Evolutionary conservation across 2,113 vertebrate species (phyloP), one percentile per base, ranked within the genome.

Genomic region (Athene cunicularia): DNA sequence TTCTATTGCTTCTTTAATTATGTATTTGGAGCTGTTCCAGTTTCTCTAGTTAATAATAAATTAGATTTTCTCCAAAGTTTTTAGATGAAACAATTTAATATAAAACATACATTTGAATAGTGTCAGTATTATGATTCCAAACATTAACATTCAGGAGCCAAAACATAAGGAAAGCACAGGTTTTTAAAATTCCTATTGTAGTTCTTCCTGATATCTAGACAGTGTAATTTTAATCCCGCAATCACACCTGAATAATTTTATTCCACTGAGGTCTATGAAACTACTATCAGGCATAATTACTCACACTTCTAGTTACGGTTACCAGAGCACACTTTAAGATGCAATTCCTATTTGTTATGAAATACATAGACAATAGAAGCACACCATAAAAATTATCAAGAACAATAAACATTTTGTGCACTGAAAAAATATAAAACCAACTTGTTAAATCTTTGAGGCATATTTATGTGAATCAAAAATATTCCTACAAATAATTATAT

Each of bases 1-100:
- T 56, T 96, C 89, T 85, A 85, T 6, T 93, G 64, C 60, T 80
- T 81, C 79, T 88, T 97, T 93, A 95, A 97, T 97, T 95, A 95
- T 89, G 73, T 45, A 96, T 94, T 75, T 89, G 73, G 73, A 95
- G 60, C 60, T 94, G 95, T 77, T 97, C 86, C 83, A 92, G 68
- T 86, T 97, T 91, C 90, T 84, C 21, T 67, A 77, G 64, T 79
- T 92, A 96, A 84, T 83, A 91, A 87, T 35, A 41, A 91, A 77
- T 66, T 39, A 80, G 56, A 22, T 81, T 91, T 90, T 64, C 73
- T 87, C 24, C 3, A 0, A 64, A 87, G 26, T 60, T 97, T 66
- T 76, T 73, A n/a, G 60, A 82, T 64, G 24, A 88, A 96, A 71
- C 11, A 62, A 93, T 60, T 90, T 68, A 76, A 72, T 81, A 59